Evolutionary conservation across 2,113 vertebrate species (phyloP).

Genomic region (Forbesichthys agassizii): DNA sequence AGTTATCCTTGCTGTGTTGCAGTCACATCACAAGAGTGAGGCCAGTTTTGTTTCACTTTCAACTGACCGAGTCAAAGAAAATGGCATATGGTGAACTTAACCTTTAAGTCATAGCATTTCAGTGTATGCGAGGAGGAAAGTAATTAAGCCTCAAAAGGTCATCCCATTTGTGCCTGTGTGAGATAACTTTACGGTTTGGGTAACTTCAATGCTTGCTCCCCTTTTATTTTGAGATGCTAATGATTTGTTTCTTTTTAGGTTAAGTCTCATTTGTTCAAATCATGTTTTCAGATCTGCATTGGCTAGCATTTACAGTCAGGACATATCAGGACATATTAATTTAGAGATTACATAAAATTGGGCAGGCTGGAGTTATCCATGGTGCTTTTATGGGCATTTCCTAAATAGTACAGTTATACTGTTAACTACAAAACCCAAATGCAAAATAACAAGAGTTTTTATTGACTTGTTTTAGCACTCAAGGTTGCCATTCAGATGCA

Average conservation of each 20-base stretch:
- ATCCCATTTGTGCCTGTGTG: slow-evolving; percentile 51
- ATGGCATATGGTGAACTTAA: slow-evolving; percentile 64
- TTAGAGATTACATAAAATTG: too few relatives aligned
- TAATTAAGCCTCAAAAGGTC: slow-evolving; percentile 77
- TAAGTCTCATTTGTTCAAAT: slow-evolving; percentile 19
- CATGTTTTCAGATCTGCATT: slow-evolving; percentile 7
- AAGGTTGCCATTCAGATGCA: slow-evolving; percentile 16
- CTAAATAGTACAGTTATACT: neutral
- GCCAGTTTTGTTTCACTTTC: slow-evolving; percentile 24
- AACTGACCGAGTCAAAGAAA: slow-evolving; percentile 33
- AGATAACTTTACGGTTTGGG: slow-evolving; percentile 46
- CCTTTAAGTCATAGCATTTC: slow-evolving; percentile 66
- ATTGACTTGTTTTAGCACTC: slow-evolving; percentile 37
- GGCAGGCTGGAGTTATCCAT: too few relatives aligned
- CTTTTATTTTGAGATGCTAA: slow-evolving; percentile 53
- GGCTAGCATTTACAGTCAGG: neutral
- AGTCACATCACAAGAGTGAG: slow-evolving; percentile 45
- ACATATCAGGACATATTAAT: too few relatives aligned
- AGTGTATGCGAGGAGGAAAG: slow-evolving; percentile 59
- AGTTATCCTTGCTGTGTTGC: slow-evolving; percentile 2
- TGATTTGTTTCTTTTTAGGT: slow-evolving; percentile 11
- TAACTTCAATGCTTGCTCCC: slow-evolving; percentile 34
- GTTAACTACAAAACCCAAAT: slow-evolving; percentile 9
- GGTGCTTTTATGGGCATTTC: too few relatives aligned
- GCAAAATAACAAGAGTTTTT: slow-evolving; percentile 35